phyloP scores from a whole-genome alignment of 92 coral and sea anemone species.

The Bergia puertoricense region DNA sequence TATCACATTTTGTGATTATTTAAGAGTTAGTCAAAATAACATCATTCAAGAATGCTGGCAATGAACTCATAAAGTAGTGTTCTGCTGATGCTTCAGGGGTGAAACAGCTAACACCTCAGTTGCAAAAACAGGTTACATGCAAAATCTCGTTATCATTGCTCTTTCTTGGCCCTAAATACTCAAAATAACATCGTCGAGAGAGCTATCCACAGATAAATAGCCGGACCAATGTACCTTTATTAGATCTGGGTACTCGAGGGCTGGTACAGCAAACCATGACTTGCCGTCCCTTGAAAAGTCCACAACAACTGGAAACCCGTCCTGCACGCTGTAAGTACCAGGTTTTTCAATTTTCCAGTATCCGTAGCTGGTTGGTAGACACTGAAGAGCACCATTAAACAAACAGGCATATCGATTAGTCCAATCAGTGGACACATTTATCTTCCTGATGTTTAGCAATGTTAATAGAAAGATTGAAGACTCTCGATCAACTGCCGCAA shows the following conservation, averaged over 20 bases:
- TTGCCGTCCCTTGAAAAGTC: constrained; percentile 53
- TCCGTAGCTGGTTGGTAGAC: constrained; percentile 37
- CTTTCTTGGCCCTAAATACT: too few relatives aligned
- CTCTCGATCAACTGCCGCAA: too few relatives aligned
- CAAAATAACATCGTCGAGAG: too few relatives aligned
- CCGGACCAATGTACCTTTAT: constrained; percentile 58
- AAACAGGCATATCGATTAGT: background rate
- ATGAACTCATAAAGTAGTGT: too few relatives aligned
- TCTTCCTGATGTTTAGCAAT: background rate
- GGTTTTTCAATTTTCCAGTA: constrained; percentile 78
- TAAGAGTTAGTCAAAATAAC: too few relatives aligned
- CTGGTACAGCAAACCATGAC: constrained; percentile 50
- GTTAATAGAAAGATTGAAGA: too few relatives aligned
- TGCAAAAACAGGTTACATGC: too few relatives aligned
- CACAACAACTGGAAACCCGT: constrained; percentile 58
- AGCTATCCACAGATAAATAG: background rate
- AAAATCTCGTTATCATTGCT: too few relatives aligned
- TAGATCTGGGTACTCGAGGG: constrained; percentile 77
- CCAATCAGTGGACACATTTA: background rate
- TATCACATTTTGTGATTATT: too few relatives aligned
- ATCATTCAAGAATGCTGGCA: too few relatives aligned
- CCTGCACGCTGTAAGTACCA: constrained; percentile 60
- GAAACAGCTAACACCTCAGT: too few relatives aligned
- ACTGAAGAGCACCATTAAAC: background rate
- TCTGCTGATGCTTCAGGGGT: too few relatives aligned